Evolutionary conservation across 1,140 invertebrate genomes (phyloP), one percentile per base, ranked within the genome.

Genomic region (Leucophenga varia): DNA sequence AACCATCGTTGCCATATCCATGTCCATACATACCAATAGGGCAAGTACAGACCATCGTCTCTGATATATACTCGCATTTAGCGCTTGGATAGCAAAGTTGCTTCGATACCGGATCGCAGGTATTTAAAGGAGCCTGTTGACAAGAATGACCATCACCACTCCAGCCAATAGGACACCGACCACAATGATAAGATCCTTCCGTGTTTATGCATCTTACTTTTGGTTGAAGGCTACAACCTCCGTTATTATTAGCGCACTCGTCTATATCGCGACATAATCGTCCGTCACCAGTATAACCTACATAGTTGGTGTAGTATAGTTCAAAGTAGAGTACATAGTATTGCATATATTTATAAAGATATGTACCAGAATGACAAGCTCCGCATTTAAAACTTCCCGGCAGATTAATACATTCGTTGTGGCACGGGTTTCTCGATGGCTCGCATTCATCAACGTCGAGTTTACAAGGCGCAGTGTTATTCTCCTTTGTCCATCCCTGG

Each of bases 211-310:
- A 97, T 10, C 13, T 22, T 1, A 72, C 64, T 47, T 86, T 78
- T 0, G 95, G 93, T 41, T 78, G 74, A 1, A 91, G 89, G 51
- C 89, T 95, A 71, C 95, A 97, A 9, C 94, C 94, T 3, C 94
- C 95, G 72, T 93, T 93, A 58, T 89, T 85, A 8, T 82, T 77
- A 12, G 79, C 61, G 72, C 93, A 97, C 79, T 97, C 94, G 65
- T 97, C 85, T 16, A 95, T 84, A 68, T 97, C 94, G 1, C 74
- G 73, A 67, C 95, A 97, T 31, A 82, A 82, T 60, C 85, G 87
- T 1, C 95, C 95, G 79, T 93, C 90, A 31, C 94, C 94, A 43
- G 85, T 84, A 68, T 89, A 97, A 13, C 91, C 89, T 59, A n/a
- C n/a, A n/a, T n/a, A n/a, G n/a, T n/a, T n/a, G 74, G 47, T 16